Percentiles rank a stretch among this genome's conserved stretches.
Evolutionary conservation across 2,888 invertebrate genomes (phyloP).

Genomic region (Isoperla grammatica): DNA sequence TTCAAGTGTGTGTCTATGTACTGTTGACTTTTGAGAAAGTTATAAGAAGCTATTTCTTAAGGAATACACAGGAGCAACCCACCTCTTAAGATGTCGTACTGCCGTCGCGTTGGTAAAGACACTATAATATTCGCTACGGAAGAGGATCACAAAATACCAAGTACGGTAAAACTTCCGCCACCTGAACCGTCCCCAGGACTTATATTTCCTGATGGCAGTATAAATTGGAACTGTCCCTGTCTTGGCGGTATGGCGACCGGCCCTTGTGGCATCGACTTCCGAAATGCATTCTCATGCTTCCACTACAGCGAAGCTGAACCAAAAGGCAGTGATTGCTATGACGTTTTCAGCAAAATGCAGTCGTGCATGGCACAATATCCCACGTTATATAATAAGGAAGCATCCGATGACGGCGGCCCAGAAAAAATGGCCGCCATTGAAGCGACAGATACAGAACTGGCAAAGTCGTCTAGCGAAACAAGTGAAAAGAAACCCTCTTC

Average conservation of each 20-base stretch:
- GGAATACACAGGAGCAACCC: background rate
- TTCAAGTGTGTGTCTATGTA: too few relatives aligned
- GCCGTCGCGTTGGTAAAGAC: constrained; percentile 61
- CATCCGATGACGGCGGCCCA: too few relatives aligned
- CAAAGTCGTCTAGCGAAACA: too few relatives aligned
- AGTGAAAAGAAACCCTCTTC: too few relatives aligned
- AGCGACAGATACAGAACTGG: too few relatives aligned
- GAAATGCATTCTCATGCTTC: constrained; percentile 93
- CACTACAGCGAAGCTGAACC: constrained; percentile 85
- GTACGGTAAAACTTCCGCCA: constrained; percentile 62
- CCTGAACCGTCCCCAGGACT: constrained; percentile 73
- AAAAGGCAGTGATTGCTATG: constrained; percentile 90
- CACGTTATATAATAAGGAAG: constrained; percentile 66
- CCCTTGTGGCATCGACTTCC: constrained; percentile 88
- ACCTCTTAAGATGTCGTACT: constrained; percentile 34
- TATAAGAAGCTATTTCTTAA: background rate
- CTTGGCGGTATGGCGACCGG: constrained; percentile 97
- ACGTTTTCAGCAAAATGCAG: constrained; percentile 86
- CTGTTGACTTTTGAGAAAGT: background rate
- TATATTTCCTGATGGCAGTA: constrained; percentile 76
- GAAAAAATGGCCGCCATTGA: too few relatives aligned
- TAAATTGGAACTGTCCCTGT: constrained; percentile 97
- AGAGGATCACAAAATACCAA: constrained; percentile 70
- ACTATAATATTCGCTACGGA: constrained; percentile 74
- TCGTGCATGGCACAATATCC: constrained; percentile 85